Percentiles rank a stretch among this genome's conserved stretches.
These are phyloP conservation scores for Danio aesculapii DNA, from an alignment of 2,797 vertebrate genomes.

Conservation along the genomic window DNA sequence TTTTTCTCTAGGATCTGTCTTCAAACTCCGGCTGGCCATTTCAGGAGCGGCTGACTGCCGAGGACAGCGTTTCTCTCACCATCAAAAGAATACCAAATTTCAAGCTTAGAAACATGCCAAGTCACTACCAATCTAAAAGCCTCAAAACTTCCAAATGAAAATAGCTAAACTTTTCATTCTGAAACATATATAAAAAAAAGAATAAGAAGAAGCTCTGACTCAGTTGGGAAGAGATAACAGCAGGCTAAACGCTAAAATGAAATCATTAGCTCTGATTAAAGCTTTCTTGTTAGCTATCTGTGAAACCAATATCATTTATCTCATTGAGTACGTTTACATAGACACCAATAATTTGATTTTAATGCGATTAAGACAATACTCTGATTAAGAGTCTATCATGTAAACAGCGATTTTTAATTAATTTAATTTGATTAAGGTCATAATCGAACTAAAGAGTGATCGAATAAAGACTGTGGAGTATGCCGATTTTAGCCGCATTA, in stretches of 20 bases:
- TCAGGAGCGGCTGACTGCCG: conserved; percentile 73
- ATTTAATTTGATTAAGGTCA: too few species aligned
- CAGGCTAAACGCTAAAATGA: neutral
- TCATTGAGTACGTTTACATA: too few species aligned
- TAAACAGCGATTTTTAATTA: too few species aligned
- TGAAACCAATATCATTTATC: conserved; percentile 28
- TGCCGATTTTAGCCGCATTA: too few species aligned
- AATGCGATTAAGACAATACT: too few species aligned
- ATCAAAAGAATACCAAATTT: conserved; percentile 78
- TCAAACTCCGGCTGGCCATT: conserved; percentile 64
- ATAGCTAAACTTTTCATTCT: conserved; percentile 47
- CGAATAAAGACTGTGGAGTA: too few species aligned
- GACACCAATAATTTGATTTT: too few species aligned
- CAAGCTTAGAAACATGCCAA: conserved; percentile 75
- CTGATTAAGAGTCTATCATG: too few species aligned
- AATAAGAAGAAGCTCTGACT: conserved; percentile 13
- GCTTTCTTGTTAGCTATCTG: conserved; percentile 12
- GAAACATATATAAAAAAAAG: conserved; percentile 23
- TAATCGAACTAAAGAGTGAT: too few species aligned
- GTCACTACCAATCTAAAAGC: conserved; percentile 77
- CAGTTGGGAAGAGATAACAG: conserved; percentile 36
- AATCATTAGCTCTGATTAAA: conserved; percentile 39
- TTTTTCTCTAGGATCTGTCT: conserved; percentile 76
- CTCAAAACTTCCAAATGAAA: conserved; percentile 57
- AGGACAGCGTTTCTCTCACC: conserved; percentile 77